These are phyloP conservation scores for Nymphalis io DNA, from an alignment of 1,140 invertebrate genomes.

Conservation along the genomic window DNA sequence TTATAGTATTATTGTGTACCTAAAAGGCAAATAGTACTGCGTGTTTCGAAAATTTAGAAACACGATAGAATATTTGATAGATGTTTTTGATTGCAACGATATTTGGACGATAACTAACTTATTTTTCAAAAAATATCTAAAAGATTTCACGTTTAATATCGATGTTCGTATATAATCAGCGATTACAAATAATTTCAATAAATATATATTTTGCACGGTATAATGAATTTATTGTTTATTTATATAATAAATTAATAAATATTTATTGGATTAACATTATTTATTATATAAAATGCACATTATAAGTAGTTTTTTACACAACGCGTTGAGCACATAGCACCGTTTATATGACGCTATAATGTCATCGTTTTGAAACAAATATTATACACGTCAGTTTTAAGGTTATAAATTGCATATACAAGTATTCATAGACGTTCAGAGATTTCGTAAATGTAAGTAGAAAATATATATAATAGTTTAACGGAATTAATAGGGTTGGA, in stretches of 20 bases:
- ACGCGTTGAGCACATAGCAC: not conserved
- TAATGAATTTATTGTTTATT: not conserved
- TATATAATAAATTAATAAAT: not conserved
- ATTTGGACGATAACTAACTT: conserved; percentile 1
- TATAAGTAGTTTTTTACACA: not conserved
- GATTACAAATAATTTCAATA: not conserved
- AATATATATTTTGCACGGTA: not conserved
- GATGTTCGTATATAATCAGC: no score
- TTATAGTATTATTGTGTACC: conserved; percentile 39
- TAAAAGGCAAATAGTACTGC: conserved; percentile 1
- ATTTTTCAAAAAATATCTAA: not conserved
- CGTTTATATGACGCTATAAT: conserved; percentile 42
- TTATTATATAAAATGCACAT: conserved; percentile 6
- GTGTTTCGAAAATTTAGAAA: not conserved
- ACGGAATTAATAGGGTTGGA: conserved; percentile 25
- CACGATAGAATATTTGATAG: not conserved
- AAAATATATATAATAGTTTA: not conserved
- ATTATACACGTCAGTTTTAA: conserved; percentile 3
- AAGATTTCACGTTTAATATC: no score
- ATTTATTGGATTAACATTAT: conserved; percentile 9
- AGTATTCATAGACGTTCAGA: conserved; percentile 1
- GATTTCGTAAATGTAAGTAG: conserved; percentile 1
- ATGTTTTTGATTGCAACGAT: conserved; percentile 2
- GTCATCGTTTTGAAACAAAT: conserved; percentile 36
- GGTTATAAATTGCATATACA: conserved; percentile 9